Evolutionary conservation across 2,888 invertebrate species (phyloP), one percentile per base, ranked within the genome.

Genomic region (Hemistola chrysoprasaria): DNA sequence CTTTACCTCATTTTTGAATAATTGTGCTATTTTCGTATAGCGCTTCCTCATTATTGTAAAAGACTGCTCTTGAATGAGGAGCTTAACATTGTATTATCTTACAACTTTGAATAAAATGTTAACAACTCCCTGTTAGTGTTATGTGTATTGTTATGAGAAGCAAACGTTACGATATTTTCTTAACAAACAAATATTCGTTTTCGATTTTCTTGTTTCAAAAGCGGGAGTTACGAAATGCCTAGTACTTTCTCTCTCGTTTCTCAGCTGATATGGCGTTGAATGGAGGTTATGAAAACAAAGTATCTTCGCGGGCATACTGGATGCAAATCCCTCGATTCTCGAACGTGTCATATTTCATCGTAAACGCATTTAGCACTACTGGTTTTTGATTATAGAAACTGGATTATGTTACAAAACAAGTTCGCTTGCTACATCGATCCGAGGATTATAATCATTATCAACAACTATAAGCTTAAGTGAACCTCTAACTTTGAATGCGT

Each of bases 201-300:
- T 76, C 69, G 42, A 42, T 53, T 76, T 78, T 63, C 58, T 58
- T 71, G 70, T 74, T 76, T 70, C 68, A 68, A 73, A 74, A 65
- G 65, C 59, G 54, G 51, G 53, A 50, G 65, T 86, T 83, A 83
- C 78, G 79, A 84, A 79, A 85, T 78, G 59, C 61, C 3, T 68
- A 50, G 62, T 77, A 80, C 82, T 84, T 84, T 84, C 81, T 80
- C 81, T 83, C 79, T 82, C 68, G 67, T 71, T 75, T 77, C 72
- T 73, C 71, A 73, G 74, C 72, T 74, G 72, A 78, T 81, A 73
- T 59, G 62, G 67, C 65, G 70, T 64, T 71, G 70, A 73, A 84
- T 79, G 78, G 81, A 85, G 86, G 84, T 86, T 85, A 87, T 76
- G 71, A 85, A 74, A 86, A 86, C 84, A 86, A 70, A 71, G 70